Evolutionary conservation across 1,140 invertebrate genomes (phyloP).

Genomic region (Ptiloglossa arizonensis): DNA sequence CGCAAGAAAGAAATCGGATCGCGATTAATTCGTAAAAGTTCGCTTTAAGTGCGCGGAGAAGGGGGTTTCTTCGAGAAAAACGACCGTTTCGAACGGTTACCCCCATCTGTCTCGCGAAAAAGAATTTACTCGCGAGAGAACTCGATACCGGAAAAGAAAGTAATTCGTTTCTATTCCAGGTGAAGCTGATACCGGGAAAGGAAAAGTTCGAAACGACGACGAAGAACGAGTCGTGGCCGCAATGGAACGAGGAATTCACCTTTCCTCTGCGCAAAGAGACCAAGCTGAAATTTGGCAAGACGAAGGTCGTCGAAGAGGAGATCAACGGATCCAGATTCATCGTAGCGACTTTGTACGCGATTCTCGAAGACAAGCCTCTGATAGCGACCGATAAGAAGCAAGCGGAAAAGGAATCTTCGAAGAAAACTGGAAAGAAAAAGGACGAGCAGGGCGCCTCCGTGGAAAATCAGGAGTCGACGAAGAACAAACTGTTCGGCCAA

Average conservation of each 20-base stretch:
- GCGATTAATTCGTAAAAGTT: too few species aligned
- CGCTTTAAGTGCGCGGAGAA: too few species aligned
- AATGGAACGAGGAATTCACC: slow-evolving; percentile 89
- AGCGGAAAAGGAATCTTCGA: slow-evolving; percentile 75
- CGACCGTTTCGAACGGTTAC: not conserved
- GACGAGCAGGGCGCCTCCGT: slow-evolving; percentile 55
- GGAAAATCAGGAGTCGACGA: slow-evolving; percentile 65
- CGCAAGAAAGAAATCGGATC: too few species aligned
- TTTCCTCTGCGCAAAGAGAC: slow-evolving; percentile 84
- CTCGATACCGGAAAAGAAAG: slow-evolving; percentile 6
- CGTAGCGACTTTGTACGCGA: slow-evolving; percentile 88
- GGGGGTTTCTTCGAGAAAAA: too few species aligned
- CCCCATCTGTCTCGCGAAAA: not conserved
- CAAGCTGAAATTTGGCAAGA: slow-evolving; percentile 79
- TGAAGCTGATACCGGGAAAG: slow-evolving; percentile 88
- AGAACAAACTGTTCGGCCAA: slow-evolving; percentile 74
- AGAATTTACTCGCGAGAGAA: not conserved
- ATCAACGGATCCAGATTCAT: slow-evolving; percentile 87
- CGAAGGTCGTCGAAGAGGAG: slow-evolving; percentile 79
- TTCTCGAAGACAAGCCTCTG: slow-evolving; percentile 84
- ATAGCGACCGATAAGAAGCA: slow-evolving; percentile 80
- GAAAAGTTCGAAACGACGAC: slow-evolving; percentile 88
- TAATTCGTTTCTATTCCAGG: slow-evolving; percentile 80
- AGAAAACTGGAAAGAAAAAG: slow-evolving; percentile 74
- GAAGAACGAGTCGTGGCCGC: slow-evolving; percentile 88